Evolutionary conservation across 2,888 invertebrate genomes (phyloP).

Genomic region (Latrodectus elegans): DNA sequence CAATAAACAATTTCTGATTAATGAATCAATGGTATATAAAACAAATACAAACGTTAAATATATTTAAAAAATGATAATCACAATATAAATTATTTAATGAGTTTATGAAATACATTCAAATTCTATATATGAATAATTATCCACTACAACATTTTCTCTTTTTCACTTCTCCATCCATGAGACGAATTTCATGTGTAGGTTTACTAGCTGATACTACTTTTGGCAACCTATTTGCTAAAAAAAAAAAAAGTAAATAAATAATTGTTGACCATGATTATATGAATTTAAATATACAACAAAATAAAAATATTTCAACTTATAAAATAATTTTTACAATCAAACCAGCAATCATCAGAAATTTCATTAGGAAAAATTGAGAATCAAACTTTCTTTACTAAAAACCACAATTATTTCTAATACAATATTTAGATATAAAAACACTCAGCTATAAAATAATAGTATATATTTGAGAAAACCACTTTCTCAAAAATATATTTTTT

Average conservation of each 20-base stretch:
- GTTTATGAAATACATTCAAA: background rate
- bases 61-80: background rate
- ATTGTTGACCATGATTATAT: background rate
- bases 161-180: slow-evolving; percentile 21
- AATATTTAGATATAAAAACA: no score
- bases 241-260: background rate
- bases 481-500: no score
- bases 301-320: background rate
- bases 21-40: background rate
- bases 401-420: no score
- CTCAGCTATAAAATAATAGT: no score
- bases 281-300: background rate
- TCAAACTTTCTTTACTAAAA: background rate
- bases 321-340: no score
- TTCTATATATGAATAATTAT: background rate
- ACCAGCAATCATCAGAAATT: background rate
- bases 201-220: slow-evolving; percentile 17
- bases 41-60: background rate
- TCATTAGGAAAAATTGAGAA: background rate
- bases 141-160: slow-evolving; percentile 50
- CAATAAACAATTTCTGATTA: background rate
- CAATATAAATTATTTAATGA: background rate
- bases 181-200: slow-evolving; percentile 50
- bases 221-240: slow-evolving; percentile 42
- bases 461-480: no score